A percentile compares a stretch with the other conserved stretches of the same genome.
Conservation (phyloP, 1,140 invertebrate genomes). For the Druon quercuslanigerum region DNA sequence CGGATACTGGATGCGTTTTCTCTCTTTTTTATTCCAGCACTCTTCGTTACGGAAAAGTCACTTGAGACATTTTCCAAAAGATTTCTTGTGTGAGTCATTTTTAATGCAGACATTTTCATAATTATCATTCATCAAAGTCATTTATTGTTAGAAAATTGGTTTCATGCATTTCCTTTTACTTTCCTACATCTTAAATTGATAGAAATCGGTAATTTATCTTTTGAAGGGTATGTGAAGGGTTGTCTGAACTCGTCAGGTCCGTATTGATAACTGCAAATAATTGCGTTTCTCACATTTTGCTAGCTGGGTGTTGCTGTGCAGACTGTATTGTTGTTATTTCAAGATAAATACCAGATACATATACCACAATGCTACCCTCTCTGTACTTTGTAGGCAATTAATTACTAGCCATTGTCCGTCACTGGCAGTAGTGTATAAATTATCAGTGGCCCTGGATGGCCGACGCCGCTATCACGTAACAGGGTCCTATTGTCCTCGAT, state of each 20-base stretch:
- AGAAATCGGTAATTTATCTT: too few species aligned
- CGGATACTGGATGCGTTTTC: neutral
- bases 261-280: neutral
- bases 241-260: neutral
- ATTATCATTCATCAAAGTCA: neutral
- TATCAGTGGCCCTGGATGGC: constrained; percentile 63
- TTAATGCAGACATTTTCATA: neutral
- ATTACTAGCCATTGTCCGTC: constrained; percentile 69
- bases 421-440: constrained; percentile 65
- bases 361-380: constrained; percentile 62
- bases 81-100: neutral
- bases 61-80: neutral
- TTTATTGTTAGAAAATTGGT: too few species aligned
- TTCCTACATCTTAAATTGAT: too few species aligned
- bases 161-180: too few species aligned
- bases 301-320: constrained; percentile 33
- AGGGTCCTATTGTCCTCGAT: constrained; percentile 65
- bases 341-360: constrained; percentile 70
- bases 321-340: constrained; percentile 66
- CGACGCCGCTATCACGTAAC: constrained; percentile 59
- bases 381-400: constrained; percentile 70
- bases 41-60: neutral
- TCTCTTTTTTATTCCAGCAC: neutral
- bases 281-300: constrained; percentile 1
- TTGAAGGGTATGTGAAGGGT: neutral